A percentile compares a stretch with the other conserved stretches of the same genome.
Evolutionary conservation across 2,113 vertebrate species (phyloP).

Genomic region (Pao palembangensis): DNA sequence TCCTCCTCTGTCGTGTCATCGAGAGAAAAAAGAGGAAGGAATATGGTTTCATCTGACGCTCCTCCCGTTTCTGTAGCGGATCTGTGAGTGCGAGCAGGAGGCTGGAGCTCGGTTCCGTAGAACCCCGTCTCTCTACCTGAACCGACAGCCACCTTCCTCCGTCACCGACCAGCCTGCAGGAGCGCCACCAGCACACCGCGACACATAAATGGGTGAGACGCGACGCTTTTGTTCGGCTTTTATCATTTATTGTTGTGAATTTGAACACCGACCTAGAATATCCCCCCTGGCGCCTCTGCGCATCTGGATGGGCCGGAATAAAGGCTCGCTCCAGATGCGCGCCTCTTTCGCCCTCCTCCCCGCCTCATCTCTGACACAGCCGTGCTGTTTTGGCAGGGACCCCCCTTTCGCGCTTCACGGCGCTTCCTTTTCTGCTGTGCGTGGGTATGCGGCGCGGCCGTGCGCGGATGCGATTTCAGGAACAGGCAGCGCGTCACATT

Average conservation of each 20-base stretch:
- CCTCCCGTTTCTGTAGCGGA: conserved; percentile 64
- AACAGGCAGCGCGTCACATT: conserved; percentile 29
- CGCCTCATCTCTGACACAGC: conserved; percentile 5
- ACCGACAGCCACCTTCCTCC: conserved; percentile 12
- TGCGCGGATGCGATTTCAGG: conserved; percentile 5
- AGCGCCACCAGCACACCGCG: conserved; percentile 48
- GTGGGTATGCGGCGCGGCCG: conserved; percentile 26
- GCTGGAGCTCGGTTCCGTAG: conserved; percentile 35
- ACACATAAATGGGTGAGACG: conserved; percentile 70
- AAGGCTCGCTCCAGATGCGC: conserved; percentile 57
- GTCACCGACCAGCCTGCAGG: conserved; percentile 37
- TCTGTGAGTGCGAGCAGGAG: conserved; percentile 35
- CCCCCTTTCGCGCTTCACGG: conserved; percentile 1
- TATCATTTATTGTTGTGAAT: neutral
- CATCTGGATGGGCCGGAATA: conserved; percentile 59
- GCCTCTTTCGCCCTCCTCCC: neutral
- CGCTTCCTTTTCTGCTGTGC: conserved; percentile 6
- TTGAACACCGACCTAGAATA: conserved; percentile 26
- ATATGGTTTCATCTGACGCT: conserved; percentile 67
- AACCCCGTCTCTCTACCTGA: conserved; percentile 18
- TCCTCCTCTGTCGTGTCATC: conserved; percentile 57
- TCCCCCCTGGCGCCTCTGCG: conserved; percentile 26
- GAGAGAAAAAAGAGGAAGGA: conserved; percentile 60
- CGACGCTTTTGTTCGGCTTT: neutral
- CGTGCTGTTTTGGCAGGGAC: conserved; percentile 4